Percentiles rank a stretch among this genome's conserved stretches.
Evolutionary conservation across 2,888 invertebrate genomes (phyloP).

Genomic region (Trachelus stipa): DNA sequence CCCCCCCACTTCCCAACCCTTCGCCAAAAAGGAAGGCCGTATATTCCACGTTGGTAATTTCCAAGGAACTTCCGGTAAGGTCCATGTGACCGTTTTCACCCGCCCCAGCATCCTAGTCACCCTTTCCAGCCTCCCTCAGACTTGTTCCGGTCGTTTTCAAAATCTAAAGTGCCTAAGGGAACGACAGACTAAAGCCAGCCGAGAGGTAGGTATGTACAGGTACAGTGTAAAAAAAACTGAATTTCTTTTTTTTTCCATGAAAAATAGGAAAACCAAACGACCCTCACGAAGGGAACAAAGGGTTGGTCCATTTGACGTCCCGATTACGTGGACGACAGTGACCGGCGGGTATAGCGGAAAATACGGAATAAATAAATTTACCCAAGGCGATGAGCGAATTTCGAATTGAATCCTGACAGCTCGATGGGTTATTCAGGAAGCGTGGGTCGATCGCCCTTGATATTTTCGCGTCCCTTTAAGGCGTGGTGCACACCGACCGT

Average conservation of each 20-base stretch:
- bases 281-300: background rate
- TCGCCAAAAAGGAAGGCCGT: no score
- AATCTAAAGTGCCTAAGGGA: constrained; percentile 43
- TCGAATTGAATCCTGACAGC: background rate
- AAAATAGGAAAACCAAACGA: background rate
- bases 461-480: background rate
- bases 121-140: background rate
- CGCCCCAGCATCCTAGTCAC: background rate
- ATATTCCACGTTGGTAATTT: background rate
- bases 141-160: constrained; percentile 11
- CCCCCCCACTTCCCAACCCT: background rate
- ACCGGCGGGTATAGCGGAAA: background rate
- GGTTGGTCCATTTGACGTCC: background rate
- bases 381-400: background rate
- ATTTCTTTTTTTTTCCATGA: background rate
- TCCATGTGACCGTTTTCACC: background rate
- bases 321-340: background rate
- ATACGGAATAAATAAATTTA: background rate
- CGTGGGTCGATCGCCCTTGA: background rate
- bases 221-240: background rate
- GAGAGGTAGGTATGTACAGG: background rate
- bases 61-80: background rate
- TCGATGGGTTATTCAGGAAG: background rate
- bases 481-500: background rate
- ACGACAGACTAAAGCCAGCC: constrained; percentile 28